Percentiles rank a stretch among this genome's conserved stretches.
phyloP scores from a whole-genome alignment of 2,113 vertebrate genomes.

The Crypturellus undulatus region DNA sequence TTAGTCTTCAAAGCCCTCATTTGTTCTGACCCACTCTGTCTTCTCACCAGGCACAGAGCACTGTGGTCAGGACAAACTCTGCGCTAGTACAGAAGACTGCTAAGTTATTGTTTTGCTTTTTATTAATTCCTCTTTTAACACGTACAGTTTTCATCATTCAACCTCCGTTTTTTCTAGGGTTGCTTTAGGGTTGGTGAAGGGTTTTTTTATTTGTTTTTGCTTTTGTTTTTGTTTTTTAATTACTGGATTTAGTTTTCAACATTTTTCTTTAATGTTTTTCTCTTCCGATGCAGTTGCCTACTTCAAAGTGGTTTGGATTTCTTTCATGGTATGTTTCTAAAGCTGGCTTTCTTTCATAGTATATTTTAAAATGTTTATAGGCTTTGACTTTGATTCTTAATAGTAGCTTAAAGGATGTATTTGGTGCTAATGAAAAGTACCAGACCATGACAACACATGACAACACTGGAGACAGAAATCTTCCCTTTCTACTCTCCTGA shows the following conservation, averaged over 20 bases:
- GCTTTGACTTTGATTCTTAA: constrained; percentile 1
- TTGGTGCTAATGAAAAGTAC: constrained; percentile 11
- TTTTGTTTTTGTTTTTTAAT: not conserved
- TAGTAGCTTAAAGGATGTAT: constrained; percentile 4
- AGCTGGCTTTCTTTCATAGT: not conserved
- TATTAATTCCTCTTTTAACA: constrained; percentile 14
- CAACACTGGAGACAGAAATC: constrained; percentile 11
- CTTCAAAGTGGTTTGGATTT: constrained; percentile 12
- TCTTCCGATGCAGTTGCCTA: not conserved
- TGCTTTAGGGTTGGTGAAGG: not conserved
- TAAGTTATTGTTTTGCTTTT: constrained; percentile 40
- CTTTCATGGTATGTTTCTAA: not conserved
- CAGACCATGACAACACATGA: constrained; percentile 8
- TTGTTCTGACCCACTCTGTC: not conserved
- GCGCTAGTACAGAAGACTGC: not conserved
- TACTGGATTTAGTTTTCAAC: not conserved
- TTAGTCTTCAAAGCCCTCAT: constrained; percentile 27
- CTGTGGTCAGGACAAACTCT: constrained; percentile 15
- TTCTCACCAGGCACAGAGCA: not conserved
- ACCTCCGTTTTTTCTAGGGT: not conserved
- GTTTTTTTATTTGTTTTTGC: constrained; percentile 31
- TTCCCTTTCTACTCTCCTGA: not conserved
- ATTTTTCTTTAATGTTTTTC: constrained; percentile 1
- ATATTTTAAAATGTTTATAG: constrained; percentile 10
- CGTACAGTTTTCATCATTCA: not conserved